Base-by-base conservation (phyloP, 2,113 vertebrate species). In the Procavia capensis region DNA sequence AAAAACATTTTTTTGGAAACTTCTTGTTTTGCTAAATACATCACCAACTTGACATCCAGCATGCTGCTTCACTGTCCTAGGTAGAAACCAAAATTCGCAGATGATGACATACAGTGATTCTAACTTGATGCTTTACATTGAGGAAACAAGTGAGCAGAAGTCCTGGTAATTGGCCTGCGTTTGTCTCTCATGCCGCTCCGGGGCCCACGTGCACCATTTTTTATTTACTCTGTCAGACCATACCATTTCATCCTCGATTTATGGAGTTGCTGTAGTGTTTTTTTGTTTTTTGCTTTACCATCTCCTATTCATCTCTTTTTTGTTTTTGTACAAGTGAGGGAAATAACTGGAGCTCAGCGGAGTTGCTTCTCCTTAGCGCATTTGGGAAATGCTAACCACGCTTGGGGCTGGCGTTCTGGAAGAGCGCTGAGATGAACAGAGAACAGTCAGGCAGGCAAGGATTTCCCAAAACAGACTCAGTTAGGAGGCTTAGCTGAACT, bases 101-200 rank as follows among this genome's bases (percentile, higher is more conserved):
- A 75, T 1, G 91, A 66, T 82, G 68, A 88, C 45, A 1, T 57
- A 54, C 31, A 36, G 1, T 64, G 61, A 95, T 95, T 95, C 90
- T 95, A 86, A 97, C 41, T 20, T 82, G 92, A 88, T 95, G 1
- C 20, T 94, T 96, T 94, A 45, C 59, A 25, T 2, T 85, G 36
- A 95, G 61, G 90, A 88, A 92, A 29, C 1, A 95, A 50, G 3
- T 41, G 2, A 85, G 3, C n/a, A 64, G 63, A 93, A 85, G 17
- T 43, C 57, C 2, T 0, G 0, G 70, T 34, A 85, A 88, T 0
- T 0, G 1, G 43, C 4, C 31, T 19, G 0, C 27, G 64, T 86
- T 95, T 31, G 2, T 70, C 22, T 70, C 22, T 95, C 27, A 70
- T 54, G 2, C 34, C 2, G 91, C 63, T 17, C 39, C 25, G 66